phyloP scores from a whole-genome alignment of 2,888 invertebrate genomes.

The Ypsolopha scabrella region DNA sequence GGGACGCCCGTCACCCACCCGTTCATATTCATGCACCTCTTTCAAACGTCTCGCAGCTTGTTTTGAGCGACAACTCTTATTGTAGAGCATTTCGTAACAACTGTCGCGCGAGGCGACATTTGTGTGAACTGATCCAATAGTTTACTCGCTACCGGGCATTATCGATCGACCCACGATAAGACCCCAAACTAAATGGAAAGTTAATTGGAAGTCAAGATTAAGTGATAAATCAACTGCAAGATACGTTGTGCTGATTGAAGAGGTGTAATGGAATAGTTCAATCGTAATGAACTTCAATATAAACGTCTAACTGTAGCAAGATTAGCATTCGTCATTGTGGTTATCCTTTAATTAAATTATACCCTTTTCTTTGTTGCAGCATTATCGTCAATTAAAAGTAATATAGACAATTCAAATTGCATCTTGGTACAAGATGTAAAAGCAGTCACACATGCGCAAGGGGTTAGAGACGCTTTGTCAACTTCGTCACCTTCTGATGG shows the following conservation, averaged over 20 bases:
- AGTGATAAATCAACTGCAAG: conserved; percentile 30
- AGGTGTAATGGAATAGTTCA: not conserved
- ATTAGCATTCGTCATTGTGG: not conserved
- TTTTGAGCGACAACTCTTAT: conserved; percentile 44
- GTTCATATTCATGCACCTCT: conserved; percentile 24
- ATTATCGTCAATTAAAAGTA: conserved; percentile 90
- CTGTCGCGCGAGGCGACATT: conserved; percentile 24
- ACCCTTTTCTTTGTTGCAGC: conserved; percentile 72
- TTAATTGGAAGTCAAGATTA: conserved; percentile 44
- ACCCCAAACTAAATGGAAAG: conserved; percentile 39
- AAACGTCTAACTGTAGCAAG: too few species aligned
- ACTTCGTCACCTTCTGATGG: conserved; percentile 63
- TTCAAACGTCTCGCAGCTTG: conserved; percentile 21
- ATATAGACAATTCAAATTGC: conserved; percentile 90
- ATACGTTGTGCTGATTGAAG: not conserved
- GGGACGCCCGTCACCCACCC: conserved; percentile 50
- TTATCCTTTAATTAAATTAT: conserved; percentile 7
- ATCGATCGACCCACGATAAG: conserved; percentile 41
- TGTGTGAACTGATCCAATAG: conserved; percentile 42
- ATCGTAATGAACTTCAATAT: conserved; percentile 3
- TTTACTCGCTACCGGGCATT: conserved; percentile 45
- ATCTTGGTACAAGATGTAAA: conserved; percentile 91
- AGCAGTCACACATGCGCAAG: conserved; percentile 89
- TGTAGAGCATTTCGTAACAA: conserved; percentile 42
- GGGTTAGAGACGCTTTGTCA: conserved; percentile 78